Percentiles rank a stretch among this genome's conserved stretches.
Conservation (phyloP, 2,113 vertebrate species). For the Bungarus multicinctus region DNA sequence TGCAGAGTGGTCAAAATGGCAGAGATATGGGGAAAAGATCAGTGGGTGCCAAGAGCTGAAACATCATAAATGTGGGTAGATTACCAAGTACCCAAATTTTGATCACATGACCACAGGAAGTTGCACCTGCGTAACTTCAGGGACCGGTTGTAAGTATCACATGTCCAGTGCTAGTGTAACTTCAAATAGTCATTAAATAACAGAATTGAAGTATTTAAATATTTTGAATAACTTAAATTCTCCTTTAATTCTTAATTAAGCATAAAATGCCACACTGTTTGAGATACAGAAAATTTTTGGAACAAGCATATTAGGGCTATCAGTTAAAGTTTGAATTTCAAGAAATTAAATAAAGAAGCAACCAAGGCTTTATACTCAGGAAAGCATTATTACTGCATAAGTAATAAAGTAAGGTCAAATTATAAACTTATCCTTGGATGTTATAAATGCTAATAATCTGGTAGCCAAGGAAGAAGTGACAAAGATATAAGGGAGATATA, state of each 20-base stretch:
- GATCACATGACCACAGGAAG: not conserved
- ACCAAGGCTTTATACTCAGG: not conserved
- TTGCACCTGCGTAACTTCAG: not conserved
- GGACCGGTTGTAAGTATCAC: not conserved
- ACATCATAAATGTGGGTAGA: not conserved
- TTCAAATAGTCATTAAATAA: not conserved
- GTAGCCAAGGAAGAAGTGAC: too few relatives aligned
- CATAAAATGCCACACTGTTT: not conserved
- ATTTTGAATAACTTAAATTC: not conserved
- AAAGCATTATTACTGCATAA: not conserved
- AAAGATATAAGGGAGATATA: not conserved
- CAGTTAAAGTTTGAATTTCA: not conserved
- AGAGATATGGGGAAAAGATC: not conserved
- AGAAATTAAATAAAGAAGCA: not conserved
- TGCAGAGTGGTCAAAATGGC: not conserved
- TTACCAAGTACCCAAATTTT: not conserved
- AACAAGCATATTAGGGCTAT: not conserved
- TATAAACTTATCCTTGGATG: not conserved
- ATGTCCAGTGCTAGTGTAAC: not conserved
- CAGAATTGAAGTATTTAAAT: not conserved
- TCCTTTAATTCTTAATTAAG: not conserved
- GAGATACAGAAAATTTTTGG: not conserved
- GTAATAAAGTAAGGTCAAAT: not conserved
- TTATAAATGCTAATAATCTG: not conserved
- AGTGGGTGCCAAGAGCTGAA: not conserved